Evolutionary conservation across 2,797 vertebrate genomes (phyloP), one percentile per base, ranked within the genome.

Genomic region (Halcyon chelicuti): DNA sequence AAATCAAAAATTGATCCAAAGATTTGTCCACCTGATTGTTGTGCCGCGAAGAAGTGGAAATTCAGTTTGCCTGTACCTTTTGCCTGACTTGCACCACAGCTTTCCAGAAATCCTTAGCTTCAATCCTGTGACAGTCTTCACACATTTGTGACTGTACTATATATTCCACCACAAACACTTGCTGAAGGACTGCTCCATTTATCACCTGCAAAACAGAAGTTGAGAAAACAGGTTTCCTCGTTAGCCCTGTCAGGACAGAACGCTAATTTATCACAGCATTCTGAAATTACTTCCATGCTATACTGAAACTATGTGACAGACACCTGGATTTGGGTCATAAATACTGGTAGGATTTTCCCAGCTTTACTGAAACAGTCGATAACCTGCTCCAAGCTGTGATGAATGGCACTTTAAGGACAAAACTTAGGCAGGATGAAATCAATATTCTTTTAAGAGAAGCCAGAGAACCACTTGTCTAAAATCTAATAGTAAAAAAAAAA

Each of bases 71-170:
- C 77, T 67, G 35, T 96, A 99, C 99, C 99, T 99, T 99, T 96
- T 99, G 99, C 71, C 99, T 98, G 74, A 99, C 98, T 98, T 99
- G 99, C 91, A 99, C 99, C 22, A 99, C 99, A 11, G 99, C 98
- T 85, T 99, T 99, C 99, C 99, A 99, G 97, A 99, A 99, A 97
- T 99, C 99, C 92, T 99, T 99, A 71, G 99, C 99, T 97, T 99
- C 99, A 71, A 99, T 98, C 78, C 99, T 99, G 40, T 99, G 99
- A 95, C 99, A 99, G 96, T 99, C 99, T 66, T 99, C 99, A 89
- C 99, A 99, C 99, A 99, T 99, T 85, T 99, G 99, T 33, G 97
- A 94, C 96, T 98, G 99, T 74, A 99, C 87, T 81, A 99, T 94
- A 82, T 98, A 99, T 94, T 99, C 99, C 26, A 99, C 98, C 92